Evolutionary conservation across 2,888 invertebrate species (phyloP).

Genomic region (Limenitis camilla): DNA sequence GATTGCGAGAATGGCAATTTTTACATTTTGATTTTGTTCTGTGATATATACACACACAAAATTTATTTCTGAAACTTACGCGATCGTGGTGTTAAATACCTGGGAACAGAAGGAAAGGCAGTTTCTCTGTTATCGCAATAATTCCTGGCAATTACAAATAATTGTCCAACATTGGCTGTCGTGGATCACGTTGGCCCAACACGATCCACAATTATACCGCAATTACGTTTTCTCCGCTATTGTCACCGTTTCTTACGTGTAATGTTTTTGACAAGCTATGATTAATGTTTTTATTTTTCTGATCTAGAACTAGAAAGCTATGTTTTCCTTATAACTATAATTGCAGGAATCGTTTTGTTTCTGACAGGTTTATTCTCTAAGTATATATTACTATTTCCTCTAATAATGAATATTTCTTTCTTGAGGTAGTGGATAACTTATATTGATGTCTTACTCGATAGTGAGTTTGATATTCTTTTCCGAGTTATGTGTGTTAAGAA

Average conservation of each 20-base stretch:
- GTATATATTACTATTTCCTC: too few species aligned
- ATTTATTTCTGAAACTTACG: neutral
- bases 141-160: neutral
- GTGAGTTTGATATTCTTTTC: too few species aligned
- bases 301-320: neutral
- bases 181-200: neutral
- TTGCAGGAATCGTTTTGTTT: neutral
- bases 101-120: too few species aligned
- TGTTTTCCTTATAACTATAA: neutral
- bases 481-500: too few species aligned
- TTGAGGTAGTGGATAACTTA: too few species aligned
- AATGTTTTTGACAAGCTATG: constrained; percentile 15
- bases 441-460: too few species aligned
- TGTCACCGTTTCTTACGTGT: constrained; percentile 10
- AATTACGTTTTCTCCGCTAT: constrained; percentile 16
- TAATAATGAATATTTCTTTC: too few species aligned
- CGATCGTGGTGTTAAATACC: neutral
- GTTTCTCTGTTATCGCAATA: too few species aligned
- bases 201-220: constrained; percentile 9
- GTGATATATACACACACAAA: neutral
- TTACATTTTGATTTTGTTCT: too few species aligned
- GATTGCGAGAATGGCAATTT: too few species aligned
- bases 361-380: too few species aligned
- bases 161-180: neutral
- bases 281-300: constrained; percentile 10